Conservation (phyloP, 2,797 vertebrate species). For the Petrocephalus sullivani region DNA sequence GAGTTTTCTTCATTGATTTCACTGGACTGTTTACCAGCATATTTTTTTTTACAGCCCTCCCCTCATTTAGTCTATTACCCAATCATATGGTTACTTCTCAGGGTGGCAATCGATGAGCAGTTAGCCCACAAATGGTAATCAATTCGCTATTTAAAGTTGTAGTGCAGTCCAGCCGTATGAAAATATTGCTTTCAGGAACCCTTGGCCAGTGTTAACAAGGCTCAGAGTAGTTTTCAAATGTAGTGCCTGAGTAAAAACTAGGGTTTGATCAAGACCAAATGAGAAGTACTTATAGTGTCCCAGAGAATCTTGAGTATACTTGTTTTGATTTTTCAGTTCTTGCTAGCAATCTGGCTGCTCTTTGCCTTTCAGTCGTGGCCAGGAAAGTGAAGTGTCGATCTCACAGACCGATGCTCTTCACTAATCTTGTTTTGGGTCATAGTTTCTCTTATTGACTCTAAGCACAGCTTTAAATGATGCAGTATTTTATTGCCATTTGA, state of each 20-base stretch:
- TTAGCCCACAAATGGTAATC: not conserved
- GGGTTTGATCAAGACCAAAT: not conserved
- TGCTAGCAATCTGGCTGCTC: not conserved
- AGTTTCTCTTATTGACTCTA: not conserved
- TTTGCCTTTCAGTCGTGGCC: not conserved
- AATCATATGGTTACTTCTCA: slow-evolving; percentile 1
- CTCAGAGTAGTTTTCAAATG: slow-evolving; percentile 10
- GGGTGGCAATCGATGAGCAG: not conserved
- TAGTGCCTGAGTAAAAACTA: not conserved
- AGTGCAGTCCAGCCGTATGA: not conserved
- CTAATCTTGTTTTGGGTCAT: not conserved
- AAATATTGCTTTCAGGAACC: not conserved
- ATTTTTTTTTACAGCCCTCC: not conserved
- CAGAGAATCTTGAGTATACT: not conserved
- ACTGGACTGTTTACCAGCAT: not conserved
- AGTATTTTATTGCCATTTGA: not conserved
- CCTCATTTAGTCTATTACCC: slow-evolving; percentile 3
- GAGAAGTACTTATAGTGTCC: not conserved
- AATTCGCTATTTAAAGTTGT: not conserved
- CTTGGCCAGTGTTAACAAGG: not conserved
- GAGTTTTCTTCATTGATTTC: not conserved
- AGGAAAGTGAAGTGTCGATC: not conserved
- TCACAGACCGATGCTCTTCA: not conserved
- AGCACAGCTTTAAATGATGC: not conserved
- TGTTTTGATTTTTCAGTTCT: not conserved